Conservation (phyloP, 30 jellyfish, hydroid and myxozoan species). For the Aurelia coerulea region DNA sequence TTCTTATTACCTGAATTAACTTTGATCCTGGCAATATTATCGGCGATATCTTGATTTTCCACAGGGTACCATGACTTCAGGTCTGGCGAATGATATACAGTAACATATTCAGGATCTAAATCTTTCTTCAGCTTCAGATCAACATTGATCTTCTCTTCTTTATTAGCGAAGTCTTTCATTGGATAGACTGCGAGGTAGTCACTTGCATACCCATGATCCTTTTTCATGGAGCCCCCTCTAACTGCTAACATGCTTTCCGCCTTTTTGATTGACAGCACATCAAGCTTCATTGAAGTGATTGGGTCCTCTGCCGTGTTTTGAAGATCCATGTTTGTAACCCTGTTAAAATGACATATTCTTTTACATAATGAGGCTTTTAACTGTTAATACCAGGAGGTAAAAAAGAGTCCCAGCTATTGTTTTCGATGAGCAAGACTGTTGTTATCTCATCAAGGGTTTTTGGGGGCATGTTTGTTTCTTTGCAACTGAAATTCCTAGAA, state of each 20-base stretch:
- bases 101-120: conserved; percentile 33
- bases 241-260: conserved; percentile 7
- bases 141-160: neutral
- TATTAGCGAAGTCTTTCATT: neutral
- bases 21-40: neutral
- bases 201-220: conserved; percentile 50
- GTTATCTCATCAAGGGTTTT: too few species aligned
- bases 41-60: conserved; percentile 1
- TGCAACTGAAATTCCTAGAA: too few species aligned
- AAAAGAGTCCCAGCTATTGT: too few species aligned
- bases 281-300: neutral
- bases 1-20: neutral
- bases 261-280: neutral
- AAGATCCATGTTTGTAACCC: too few species aligned
- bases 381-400: too few species aligned
- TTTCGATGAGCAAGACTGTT: too few species aligned
- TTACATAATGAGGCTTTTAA: too few species aligned
- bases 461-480: too few species aligned
- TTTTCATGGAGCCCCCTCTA: conserved; percentile 5
- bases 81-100: conserved; percentile 78
- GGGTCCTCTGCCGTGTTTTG: too few species aligned
- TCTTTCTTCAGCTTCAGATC: conserved; percentile 38
- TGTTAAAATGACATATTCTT: too few species aligned
- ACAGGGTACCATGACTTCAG: conserved; percentile 63
- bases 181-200: conserved; percentile 45